These are phyloP conservation scores for Gracilinanus agilis DNA, from an alignment of 2,113 vertebrate species.

Conservation along the genomic window DNA sequence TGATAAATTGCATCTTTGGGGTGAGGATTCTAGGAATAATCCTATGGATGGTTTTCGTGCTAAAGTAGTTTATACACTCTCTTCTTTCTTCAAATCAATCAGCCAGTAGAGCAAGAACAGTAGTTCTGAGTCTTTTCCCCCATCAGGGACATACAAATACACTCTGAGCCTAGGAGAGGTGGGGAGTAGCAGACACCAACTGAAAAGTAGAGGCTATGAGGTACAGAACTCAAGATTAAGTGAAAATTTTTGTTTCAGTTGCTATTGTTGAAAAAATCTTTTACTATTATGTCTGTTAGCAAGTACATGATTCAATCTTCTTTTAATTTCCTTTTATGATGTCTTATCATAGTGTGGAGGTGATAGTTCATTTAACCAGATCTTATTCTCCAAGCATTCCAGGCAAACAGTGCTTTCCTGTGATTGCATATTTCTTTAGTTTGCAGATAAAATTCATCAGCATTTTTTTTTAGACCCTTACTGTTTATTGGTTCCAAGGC, in stretches of 20 bases:
- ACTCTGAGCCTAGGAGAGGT: neutral
- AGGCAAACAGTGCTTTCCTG: neutral
- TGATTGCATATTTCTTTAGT: neutral
- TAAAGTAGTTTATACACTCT: neutral
- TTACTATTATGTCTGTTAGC: neutral
- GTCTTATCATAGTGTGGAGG: neutral
- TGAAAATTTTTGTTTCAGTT: neutral
- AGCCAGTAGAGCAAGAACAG: neutral
- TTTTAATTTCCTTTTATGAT: neutral
- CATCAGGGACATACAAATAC: neutral
- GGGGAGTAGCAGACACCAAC: neutral
- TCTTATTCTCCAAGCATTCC: neutral
- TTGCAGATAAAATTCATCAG: neutral
- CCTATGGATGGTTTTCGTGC: neutral
- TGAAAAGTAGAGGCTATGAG: neutral
- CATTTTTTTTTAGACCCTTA: too few relatives aligned
- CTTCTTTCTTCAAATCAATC: neutral
- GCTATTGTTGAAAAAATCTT: neutral
- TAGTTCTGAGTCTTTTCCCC: too few relatives aligned
- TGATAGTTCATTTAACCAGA: neutral
- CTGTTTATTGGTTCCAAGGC: too few relatives aligned
- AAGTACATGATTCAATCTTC: neutral
- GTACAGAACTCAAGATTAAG: neutral
- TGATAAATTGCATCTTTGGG: neutral
- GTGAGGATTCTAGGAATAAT: neutral